Percentiles rank a stretch among this genome's conserved stretches.
Evolutionary conservation across 2,888 invertebrate species (phyloP).

Genomic region (Theodoxus fluviatilis): DNA sequence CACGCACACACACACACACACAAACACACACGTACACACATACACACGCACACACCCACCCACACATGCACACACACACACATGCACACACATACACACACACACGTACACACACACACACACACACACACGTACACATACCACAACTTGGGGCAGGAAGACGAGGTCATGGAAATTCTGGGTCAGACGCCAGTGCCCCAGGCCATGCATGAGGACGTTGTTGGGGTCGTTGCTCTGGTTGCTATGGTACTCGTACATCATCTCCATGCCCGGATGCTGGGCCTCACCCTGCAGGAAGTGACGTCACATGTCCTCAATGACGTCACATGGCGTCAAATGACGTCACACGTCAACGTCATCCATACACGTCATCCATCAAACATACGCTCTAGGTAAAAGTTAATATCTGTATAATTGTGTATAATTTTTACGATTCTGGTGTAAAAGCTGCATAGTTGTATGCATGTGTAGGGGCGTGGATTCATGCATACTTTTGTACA

Average conservation of each 20-base stretch:
- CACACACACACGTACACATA: conserved; percentile 31
- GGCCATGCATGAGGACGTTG: conserved; percentile 57
- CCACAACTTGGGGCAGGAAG: conserved; percentile 55
- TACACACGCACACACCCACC: background rate
- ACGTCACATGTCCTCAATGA: no score
- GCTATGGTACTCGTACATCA: conserved; percentile 60
- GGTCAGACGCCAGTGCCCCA: conserved; percentile 61
- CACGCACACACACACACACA: conserved; percentile 13
- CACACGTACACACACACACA: conserved; percentile 19
- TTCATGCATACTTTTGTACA: no score
- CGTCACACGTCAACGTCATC: no score
- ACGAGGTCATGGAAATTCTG: conserved; percentile 56
- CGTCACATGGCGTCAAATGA: no score
- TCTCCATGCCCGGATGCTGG: conserved; percentile 48
- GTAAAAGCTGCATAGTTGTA: no score
- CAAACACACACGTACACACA: conserved; percentile 3
- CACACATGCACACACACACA: conserved; percentile 3
- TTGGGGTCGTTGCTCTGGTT: conserved; percentile 58
- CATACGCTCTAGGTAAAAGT: no score
- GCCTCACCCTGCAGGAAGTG: conserved; percentile 39
- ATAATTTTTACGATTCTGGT: no score
- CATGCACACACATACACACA: conserved; percentile 16
- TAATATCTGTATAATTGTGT: no score
- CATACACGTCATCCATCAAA: no score
- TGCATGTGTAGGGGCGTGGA: no score